Base-by-base conservation (phyloP, 92 coral and sea anemone species). In the Muricea muricata region DNA sequence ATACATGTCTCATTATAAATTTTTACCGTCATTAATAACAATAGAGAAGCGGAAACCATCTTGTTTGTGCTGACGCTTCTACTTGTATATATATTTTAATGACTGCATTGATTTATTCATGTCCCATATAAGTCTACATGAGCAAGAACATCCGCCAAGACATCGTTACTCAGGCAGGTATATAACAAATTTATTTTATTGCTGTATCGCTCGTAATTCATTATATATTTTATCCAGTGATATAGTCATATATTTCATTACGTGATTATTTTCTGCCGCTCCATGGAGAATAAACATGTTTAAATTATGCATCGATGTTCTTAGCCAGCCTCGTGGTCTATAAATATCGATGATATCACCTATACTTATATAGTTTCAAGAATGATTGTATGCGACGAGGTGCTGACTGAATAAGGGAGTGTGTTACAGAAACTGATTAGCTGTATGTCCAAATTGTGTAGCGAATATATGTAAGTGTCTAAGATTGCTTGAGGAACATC, bases 271-370 rank as follows among this genome's bases (percentile, higher is more conserved):
- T 70, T 70, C 31, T 7, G 40, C n/a, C n/a, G n/a, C n/a, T n/a
- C n/a, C 4, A 32, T 69, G 75, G 2, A 40, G 48, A 34, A 24
- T 23, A 41, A 21, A 26, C 2, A 24, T 42, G 2, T 17, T 42
- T 21, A n/a, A 25, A 75, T 14, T 18, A 75, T 47, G 21, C 39
- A 47, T 13, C 21, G 23, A 15, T 4, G 28, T 23, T 39, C 6
- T 42, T 14, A 6, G 13, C 13, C n/a, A 73, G 23, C 29, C 79
- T 46, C 34, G 18, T 42, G 54, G 57, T 75, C 80, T 75, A 75
- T 75, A 48, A 48, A 75, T 75, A 73, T 75, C 65, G 80, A 75
- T 75, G 80, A 75, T 50, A 34, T 52, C 9, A 25, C 23, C 24
- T 47, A 7, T 28, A n/a, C n/a, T n/a, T n/a, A n/a, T n/a, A n/a